Evolutionary conservation across 2,888 invertebrate species (phyloP), one percentile per base, ranked within the genome.

Genomic region (Spilosoma lubricipeda): DNA sequence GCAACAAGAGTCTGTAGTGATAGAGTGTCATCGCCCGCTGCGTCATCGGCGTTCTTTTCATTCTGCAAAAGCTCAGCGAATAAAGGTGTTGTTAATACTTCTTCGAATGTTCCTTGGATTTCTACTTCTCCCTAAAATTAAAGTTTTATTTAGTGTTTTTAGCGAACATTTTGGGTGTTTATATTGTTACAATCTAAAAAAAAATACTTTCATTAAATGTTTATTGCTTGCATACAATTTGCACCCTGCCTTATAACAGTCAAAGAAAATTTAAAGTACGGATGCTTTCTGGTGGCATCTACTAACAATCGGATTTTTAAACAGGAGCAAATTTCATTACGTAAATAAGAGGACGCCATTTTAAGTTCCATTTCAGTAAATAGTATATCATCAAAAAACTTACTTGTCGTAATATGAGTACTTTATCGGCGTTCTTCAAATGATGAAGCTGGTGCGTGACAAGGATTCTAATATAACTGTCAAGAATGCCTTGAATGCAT

Each of bases 371-470:
- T 20, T 45, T 39, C 18, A 27, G 36, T 69, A 33, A 64, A 33
- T 13, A 11, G 48, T 52, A 33, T 13, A 1, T 15, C 11, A 33
- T 7, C 3, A 73, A 48, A 70, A 66, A 39, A 94, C 96, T 96
- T 86, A 97, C 98, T 87, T 97, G 97, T 74, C 97, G 96, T 72
- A 98, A 89, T 75, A 97, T 95, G 78, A 97, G 90, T 69, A 98
- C 96, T 78, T 95, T 95, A 89, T 97, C 96, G 1, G 97, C 97
- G 30, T 95, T 89, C 83, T 96, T 96, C 42, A 98, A 94, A 85
- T 97, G 98, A 87, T 98, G 98, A n/a, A 98, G 93, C 89, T 98
- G 98, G 91, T 98, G 98, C 0, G 98, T 98, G 74, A 98, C 97
- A 11, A 98, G 96, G 78, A 98, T 96, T 67, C 97, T 95, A 4